Evolutionary conservation across 2,888 invertebrate genomes (phyloP).

Genomic region (Phasia obesa): DNA sequence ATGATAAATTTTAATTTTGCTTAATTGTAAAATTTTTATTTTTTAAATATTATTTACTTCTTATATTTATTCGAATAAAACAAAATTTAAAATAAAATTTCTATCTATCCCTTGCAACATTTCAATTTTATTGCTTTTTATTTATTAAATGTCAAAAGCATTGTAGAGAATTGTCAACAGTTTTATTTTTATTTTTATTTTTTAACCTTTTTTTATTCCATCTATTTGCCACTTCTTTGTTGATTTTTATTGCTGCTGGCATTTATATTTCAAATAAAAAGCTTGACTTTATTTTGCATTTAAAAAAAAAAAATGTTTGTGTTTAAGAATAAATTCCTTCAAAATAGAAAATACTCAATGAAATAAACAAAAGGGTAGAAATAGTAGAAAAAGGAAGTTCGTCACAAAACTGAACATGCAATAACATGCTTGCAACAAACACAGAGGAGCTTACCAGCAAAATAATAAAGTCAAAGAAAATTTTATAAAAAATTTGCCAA

Average conservation of each 20-base stretch:
- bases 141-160: slow-evolving; percentile 24
- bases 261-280: slow-evolving; percentile 51
- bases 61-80: too few relatives aligned
- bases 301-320: slow-evolving; percentile 26
- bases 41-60: too few relatives aligned
- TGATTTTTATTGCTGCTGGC: slow-evolving; percentile 51
- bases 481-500: too few relatives aligned
- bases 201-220: slow-evolving; percentile 30
- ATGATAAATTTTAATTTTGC: too few relatives aligned
- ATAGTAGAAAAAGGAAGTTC: neutral
- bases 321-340: slow-evolving; percentile 42
- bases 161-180: slow-evolving; percentile 19
- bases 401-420: slow-evolving; percentile 16
- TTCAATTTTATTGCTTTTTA: slow-evolving; percentile 11
- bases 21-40: too few relatives aligned
- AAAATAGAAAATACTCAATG: slow-evolving; percentile 14
- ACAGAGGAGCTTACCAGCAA: neutral
- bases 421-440: neutral
- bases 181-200: neutral
- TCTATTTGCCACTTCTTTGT: slow-evolving; percentile 51
- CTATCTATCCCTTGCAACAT: too few relatives aligned
- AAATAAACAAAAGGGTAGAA: slow-evolving; percentile 26
- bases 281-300: slow-evolving; percentile 5
- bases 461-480: neutral
- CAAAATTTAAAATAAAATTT: neutral